Evolutionary conservation across 2,888 invertebrate genomes (phyloP), one percentile per base, ranked within the genome.

Genomic region (Metallyticus violacea): DNA sequence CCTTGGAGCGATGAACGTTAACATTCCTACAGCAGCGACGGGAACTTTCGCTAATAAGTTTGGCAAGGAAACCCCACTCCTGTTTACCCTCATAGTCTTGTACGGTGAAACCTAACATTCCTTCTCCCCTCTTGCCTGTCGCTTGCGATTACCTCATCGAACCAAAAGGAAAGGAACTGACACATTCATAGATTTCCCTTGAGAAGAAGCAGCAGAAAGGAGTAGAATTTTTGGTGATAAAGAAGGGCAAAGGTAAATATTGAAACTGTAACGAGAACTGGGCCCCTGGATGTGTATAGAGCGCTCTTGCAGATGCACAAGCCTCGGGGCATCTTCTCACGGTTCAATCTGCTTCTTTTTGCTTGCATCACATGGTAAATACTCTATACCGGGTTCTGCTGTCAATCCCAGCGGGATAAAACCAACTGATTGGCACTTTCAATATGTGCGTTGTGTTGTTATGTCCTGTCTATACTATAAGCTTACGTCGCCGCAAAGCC

Each of bases 101-200:
- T 82, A 82, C 82, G 22, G 15, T 29, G 29, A 29, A 29, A 29
- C 81, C 40, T 40, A 29, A 81, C 81, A 29, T 7, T 9, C 76
- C 82, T 76, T 76, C 82, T 76, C 22, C 25, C 30, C 82, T 76
- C 22, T 9, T 40, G 26, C 15, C 82, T 76, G 82, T 76, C 82
- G 76, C 82, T 40, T 26, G 62, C 82, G 76, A 82, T 76, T 82
- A 82, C 82, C 76, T 82, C 82, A 82, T 82, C 81, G 81, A 40
- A 81, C 82, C 62, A 76, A 26, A 82, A 76, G 62, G 82, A 25
- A 26, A 82, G 62, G 62, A 82, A 82, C 82, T 82, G 82, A 82
- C 82, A 82, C 82, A 82, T 82, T 82, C 82, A 82, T 82, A 82
- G 82, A 82, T 82, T 82, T 82, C 82, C 82, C 82, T 76, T 15